Evolutionary conservation across 2,797 vertebrate species (phyloP).

Genomic region (Fistularia tabacaria): DNA sequence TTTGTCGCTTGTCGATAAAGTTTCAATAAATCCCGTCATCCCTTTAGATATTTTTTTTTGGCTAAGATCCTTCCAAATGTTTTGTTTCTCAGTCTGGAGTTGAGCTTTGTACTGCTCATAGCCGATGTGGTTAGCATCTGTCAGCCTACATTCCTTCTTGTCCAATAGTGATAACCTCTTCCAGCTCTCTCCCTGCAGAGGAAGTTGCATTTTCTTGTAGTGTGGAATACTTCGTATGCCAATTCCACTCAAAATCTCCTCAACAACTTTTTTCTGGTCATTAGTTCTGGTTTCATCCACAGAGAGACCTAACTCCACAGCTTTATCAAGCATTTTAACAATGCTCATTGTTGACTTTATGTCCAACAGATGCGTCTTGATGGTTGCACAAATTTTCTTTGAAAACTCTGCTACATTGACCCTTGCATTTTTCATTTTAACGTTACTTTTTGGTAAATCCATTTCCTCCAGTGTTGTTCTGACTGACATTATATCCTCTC

Average conservation of each 20-base stretch:
- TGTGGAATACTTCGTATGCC: not conserved
- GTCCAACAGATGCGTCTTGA: not conserved
- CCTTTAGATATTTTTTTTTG: not conserved
- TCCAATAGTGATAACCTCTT: constrained; percentile 29
- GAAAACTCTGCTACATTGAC: constrained; percentile 30
- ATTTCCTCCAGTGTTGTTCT: not conserved
- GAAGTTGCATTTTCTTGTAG: constrained; percentile 36
- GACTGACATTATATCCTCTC: constrained; percentile 6
- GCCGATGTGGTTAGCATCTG: accelerated
- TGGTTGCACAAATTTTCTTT: constrained; percentile 7
- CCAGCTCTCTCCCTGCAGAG: constrained; percentile 37
- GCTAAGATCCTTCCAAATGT: constrained; percentile 27
- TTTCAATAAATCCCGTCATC: constrained; percentile 17
- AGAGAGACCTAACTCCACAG: constrained; percentile 28
- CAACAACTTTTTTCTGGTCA: constrained; percentile 1
- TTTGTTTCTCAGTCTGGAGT: not conserved
- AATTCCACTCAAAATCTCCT: constrained; percentile 4
- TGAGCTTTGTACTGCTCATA: constrained; percentile 11
- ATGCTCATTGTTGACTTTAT: not conserved
- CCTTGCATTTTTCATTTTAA: constrained; percentile 2
- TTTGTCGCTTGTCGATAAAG: constrained; percentile 1
- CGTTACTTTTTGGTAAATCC: constrained; percentile 4
- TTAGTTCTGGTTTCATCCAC: constrained; percentile 15
- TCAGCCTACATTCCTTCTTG: constrained; percentile 22
- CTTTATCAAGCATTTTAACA: constrained; percentile 25